A percentile compares a stretch with the other conserved stretches of the same genome.
These are phyloP conservation scores for Bembecia ichneumoniformis DNA, from an alignment of 2,888 invertebrate genomes.

Conservation along the genomic window DNA sequence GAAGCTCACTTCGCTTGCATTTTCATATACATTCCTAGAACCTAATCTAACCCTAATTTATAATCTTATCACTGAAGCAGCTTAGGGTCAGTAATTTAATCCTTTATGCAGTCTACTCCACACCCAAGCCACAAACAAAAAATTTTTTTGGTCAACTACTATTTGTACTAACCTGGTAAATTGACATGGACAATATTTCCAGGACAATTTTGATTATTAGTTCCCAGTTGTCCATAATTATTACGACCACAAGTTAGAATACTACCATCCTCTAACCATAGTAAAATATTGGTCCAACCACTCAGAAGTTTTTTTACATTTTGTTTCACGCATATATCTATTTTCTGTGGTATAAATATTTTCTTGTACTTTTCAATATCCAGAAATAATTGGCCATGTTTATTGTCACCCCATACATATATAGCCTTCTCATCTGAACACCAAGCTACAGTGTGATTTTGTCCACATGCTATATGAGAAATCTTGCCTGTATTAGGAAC, in stretches of 20 bases:
- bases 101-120: too few species aligned
- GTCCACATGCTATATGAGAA: slow-evolving; percentile 81
- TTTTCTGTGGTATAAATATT: slow-evolving; percentile 66
- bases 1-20: too few species aligned
- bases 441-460: slow-evolving; percentile 81
- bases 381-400: slow-evolving; percentile 82
- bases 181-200: slow-evolving; percentile 43
- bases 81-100: too few species aligned
- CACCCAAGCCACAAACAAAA: neutral
- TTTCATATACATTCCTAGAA: too few species aligned
- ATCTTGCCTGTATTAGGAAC: slow-evolving; percentile 72
- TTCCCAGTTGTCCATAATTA: slow-evolving; percentile 83
- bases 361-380: slow-evolving; percentile 63
- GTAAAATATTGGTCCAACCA: slow-evolving; percentile 86
- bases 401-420: slow-evolving; percentile 88
- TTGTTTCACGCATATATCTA: slow-evolving; percentile 69
- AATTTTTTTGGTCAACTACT: neutral
- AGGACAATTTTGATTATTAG: slow-evolving; percentile 17
- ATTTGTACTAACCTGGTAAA: slow-evolving; percentile 42
- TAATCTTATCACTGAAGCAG: too few species aligned
- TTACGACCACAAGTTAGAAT: slow-evolving; percentile 86
- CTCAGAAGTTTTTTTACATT: slow-evolving; percentile 71
- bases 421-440: slow-evolving; percentile 67
- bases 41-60: too few species aligned
- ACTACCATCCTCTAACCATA: slow-evolving; percentile 74